These are phyloP conservation scores for Ciconia maguari DNA, from an alignment of 2,113 vertebrate genomes.

Conservation along the genomic window DNA sequence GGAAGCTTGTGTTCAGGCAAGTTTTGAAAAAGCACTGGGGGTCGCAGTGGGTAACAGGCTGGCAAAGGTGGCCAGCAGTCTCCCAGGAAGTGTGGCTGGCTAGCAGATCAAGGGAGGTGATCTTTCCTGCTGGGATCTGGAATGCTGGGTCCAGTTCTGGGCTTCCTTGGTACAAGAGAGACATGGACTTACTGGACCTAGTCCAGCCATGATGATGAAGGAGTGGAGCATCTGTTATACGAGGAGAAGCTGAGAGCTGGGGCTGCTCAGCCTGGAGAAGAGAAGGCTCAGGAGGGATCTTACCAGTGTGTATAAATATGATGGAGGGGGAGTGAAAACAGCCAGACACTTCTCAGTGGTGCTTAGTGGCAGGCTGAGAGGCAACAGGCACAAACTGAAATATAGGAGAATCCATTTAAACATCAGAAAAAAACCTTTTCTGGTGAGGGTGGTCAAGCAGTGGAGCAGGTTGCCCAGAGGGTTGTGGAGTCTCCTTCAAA, in stretches of 20 bases:
- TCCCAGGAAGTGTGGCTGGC: background rate
- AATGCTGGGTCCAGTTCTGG: background rate
- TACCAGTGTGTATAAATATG: fast-evolving
- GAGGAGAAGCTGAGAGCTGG: background rate
- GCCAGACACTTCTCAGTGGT: background rate
- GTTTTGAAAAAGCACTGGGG: background rate
- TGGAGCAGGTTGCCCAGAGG: background rate
- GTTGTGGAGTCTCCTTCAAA: background rate
- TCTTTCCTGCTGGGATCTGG: background rate
- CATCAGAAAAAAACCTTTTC: background rate
- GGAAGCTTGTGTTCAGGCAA: background rate
- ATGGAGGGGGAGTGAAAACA: background rate
- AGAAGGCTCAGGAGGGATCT: background rate
- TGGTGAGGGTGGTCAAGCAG: background rate
- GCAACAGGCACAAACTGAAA: background rate
- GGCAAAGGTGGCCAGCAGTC: fast-evolving
- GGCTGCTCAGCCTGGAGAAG: background rate
- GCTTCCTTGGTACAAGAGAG: background rate
- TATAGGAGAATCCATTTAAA: background rate
- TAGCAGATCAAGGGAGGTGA: fast-evolving
- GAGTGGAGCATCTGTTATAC: background rate
- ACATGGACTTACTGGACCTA: fast-evolving
- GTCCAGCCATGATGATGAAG: background rate
- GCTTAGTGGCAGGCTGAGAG: background rate
- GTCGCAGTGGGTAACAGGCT: background rate